Evolutionary conservation across 2,888 invertebrate genomes (phyloP), one percentile per base, ranked within the genome.

Genomic region (Agrotis clavis): DNA sequence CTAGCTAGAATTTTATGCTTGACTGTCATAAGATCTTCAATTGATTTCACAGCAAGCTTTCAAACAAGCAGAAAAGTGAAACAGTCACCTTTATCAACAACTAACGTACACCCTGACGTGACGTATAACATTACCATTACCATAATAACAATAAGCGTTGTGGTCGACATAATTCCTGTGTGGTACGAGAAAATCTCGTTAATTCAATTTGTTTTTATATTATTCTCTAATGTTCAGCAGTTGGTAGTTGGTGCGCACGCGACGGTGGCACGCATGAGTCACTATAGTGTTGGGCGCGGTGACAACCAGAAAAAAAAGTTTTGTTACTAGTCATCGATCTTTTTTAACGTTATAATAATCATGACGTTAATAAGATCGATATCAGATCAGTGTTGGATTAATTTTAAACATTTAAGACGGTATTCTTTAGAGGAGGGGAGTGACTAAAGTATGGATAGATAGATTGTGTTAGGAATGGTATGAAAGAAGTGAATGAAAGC

Each of bases 141-240:
- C 72, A 83, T 85, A 81, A 86, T 85, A 81, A 83, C 79, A 85
- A 67, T 72, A 71, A 64, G 4, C 53, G 66, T 59, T 68, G 79
- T 53, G 79, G 79, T 67, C 77, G 74, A 82, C 82, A 79, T 86
- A 74, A 86, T 87, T 87, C 82, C 78, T 80, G 83, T 83, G 87
- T 79, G 82, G 79, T 87, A 78, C 81, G 85, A 84, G 86, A 86
- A 88, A 89, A 89, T 82, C 86, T 87, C 81, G 86, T 88, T 90
- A 88, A 89, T 88, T 88, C 89, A 87, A 89, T 90, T 87, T 87
- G 87, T 88, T 88, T 88, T 86, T 86, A 83, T 82, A 82, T 84
- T 77, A 82, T 86, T 74, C 83, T 85, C 81, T 87, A 88, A 89
- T 84, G 84, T 79, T 67, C 56, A 71, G 80, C 77, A 74, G 88